Evolutionary conservation across 2,797 vertebrate species (phyloP).

Genomic region (Epinephelus malabaricus): DNA sequence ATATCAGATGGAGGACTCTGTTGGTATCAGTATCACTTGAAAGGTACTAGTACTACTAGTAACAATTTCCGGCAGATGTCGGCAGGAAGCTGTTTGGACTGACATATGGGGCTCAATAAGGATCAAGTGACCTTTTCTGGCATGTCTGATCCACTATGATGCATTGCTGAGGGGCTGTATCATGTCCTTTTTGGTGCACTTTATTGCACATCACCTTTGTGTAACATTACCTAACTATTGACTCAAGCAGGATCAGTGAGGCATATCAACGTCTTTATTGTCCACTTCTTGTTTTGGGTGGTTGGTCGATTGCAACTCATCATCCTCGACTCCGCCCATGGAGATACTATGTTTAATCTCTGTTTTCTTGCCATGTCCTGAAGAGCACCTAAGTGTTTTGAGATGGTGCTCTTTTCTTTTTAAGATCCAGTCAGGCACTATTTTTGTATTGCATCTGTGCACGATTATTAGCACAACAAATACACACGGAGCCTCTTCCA

Average conservation of each 20-base stretch:
- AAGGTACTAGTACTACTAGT: no score
- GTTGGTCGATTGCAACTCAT: conserved; percentile 7
- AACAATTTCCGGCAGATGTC: not conserved
- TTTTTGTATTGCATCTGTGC: not conserved
- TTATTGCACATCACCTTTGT: not conserved
- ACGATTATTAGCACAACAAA: not conserved
- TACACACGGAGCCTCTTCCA: not conserved
- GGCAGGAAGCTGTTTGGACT: not conserved
- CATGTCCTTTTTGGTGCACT: not conserved
- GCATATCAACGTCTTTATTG: conserved; percentile 12
- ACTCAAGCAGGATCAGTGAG: not conserved
- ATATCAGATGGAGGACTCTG: no score
- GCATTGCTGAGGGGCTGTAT: not conserved
- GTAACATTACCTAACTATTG: conserved; percentile 8
- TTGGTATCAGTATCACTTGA: no score
- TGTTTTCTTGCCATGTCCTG: not conserved
- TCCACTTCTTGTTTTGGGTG: conserved; percentile 9
- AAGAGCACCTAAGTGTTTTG: not conserved
- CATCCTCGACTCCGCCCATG: not conserved
- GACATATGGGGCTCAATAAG: not conserved
- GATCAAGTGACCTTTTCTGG: not conserved
- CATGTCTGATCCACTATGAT: not conserved
- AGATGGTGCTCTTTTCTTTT: not conserved
- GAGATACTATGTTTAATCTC: conserved; percentile 1
- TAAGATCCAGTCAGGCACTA: not conserved